Evolutionary conservation across 2,888 invertebrate species (phyloP).

Genomic region (Acanthosepion pharaonis): DNA sequence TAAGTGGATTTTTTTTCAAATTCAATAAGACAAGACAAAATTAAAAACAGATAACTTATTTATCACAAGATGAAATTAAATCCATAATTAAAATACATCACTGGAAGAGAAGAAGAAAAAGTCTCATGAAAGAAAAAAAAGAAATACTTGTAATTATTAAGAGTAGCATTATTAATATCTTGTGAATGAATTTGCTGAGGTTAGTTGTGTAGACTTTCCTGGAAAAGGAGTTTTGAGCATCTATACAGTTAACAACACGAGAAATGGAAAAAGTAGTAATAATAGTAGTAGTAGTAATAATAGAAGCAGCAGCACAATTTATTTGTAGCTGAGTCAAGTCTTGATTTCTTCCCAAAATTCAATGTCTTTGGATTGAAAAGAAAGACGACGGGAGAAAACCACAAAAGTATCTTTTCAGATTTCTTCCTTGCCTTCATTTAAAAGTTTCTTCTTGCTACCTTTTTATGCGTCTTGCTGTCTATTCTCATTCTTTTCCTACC

Average conservation of each 20-base stretch:
- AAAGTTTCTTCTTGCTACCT: too few relatives aligned
- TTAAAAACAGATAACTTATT: conserved; percentile 45
- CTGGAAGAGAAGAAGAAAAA: conserved; percentile 45
- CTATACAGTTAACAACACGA: conserved; percentile 6
- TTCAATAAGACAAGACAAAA: background rate
- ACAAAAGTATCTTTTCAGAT: background rate
- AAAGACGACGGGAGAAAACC: too few relatives aligned
- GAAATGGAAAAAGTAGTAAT: background rate
- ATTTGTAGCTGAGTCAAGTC: background rate
- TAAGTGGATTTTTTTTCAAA: too few relatives aligned
- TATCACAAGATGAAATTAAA: conserved; percentile 25
- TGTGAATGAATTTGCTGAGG: conserved; percentile 23
- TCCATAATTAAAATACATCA: conserved; percentile 43
- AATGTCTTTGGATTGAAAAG: background rate
- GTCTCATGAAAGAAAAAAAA: conserved; percentile 36
- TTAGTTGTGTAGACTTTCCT: background rate
- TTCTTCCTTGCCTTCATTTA: background rate
- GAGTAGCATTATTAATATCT: background rate
- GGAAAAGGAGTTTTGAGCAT: background rate
- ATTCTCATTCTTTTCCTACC: too few relatives aligned
- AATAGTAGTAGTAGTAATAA: background rate
- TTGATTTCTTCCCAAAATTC: background rate
- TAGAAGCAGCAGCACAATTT: background rate
- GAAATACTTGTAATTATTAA: background rate
- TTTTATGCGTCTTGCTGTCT: too few relatives aligned